Evolutionary conservation across 1,140 invertebrate species (phyloP).

Genomic region (Pseudomyrmex concolor): DNA sequence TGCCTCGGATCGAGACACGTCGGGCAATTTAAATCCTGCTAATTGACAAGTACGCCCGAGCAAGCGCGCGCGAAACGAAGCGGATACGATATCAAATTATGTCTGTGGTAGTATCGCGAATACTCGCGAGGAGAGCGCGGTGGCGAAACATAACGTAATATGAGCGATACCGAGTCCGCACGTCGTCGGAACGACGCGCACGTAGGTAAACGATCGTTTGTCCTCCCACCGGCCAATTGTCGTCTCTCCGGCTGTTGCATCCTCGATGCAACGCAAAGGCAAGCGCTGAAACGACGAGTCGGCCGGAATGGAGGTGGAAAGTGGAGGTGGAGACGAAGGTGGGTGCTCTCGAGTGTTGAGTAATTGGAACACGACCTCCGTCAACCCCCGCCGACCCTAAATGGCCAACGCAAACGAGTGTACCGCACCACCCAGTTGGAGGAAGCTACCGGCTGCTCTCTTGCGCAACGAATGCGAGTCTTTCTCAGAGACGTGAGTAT

Average conservation of each 20-base stretch:
- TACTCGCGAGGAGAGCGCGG: slow-evolving; percentile 13
- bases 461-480: slow-evolving; percentile 72
- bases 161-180: slow-evolving; percentile 19
- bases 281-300: slow-evolving; percentile 14
- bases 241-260: slow-evolving; percentile 76
- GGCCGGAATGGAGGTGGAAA: slow-evolving; percentile 44
- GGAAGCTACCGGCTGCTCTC: slow-evolving; percentile 71
- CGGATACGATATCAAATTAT: slow-evolving; percentile 67
- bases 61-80: slow-evolving; percentile 41
- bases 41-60: slow-evolving; percentile 58
- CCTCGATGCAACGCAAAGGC: slow-evolving; percentile 67
- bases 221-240: slow-evolving; percentile 83
- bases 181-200: slow-evolving; percentile 60
- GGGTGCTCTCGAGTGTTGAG: slow-evolving; percentile 75
- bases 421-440: slow-evolving; percentile 58
- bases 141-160: slow-evolving; percentile 64
- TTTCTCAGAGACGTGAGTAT: slow-evolving; percentile 67
- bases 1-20: slow-evolving; percentile 28
- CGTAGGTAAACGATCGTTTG: slow-evolving; percentile 82
- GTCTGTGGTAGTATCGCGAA: not conserved
- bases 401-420: slow-evolving; percentile 80
- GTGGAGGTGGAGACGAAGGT: slow-evolving; percentile 71
- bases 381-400: slow-evolving; percentile 81
- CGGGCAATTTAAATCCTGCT: slow-evolving; percentile 52
- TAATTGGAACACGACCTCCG: slow-evolving; percentile 84